phyloP scores from a whole-genome alignment of 2,888 invertebrate genomes.

The Baccha elongata region DNA sequence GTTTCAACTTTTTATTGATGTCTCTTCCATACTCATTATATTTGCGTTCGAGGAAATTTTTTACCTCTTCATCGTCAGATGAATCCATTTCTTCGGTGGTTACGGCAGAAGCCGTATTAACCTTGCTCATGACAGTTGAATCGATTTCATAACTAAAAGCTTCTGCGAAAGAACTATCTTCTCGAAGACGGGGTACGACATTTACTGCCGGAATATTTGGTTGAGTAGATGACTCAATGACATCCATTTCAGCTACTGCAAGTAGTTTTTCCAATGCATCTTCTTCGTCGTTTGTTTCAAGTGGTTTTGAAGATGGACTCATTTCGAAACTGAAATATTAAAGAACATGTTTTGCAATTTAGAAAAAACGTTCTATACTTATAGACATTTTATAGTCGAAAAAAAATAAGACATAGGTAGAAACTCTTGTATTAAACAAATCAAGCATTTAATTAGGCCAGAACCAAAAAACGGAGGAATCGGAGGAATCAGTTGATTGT shows the following conservation, averaged over 20 bases:
- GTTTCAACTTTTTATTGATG: constrained; percentile 85
- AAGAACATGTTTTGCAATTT: too few relatives aligned
- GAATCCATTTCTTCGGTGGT: constrained; percentile 84
- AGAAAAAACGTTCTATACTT: too few relatives aligned
- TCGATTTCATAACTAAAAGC: constrained; percentile 78
- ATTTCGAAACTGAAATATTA: constrained; percentile 44
- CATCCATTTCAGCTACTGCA: constrained; percentile 75
- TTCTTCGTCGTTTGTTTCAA: constrained; percentile 31
- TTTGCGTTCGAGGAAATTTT: constrained; percentile 88
- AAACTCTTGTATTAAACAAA: too few relatives aligned
- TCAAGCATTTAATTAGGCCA: too few relatives aligned
- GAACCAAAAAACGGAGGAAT: too few relatives aligned
- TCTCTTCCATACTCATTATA: constrained; percentile 88
- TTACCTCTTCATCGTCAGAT: constrained; percentile 91
- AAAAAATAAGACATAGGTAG: too few relatives aligned
- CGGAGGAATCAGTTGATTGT: too few relatives aligned
- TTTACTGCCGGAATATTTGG: constrained; percentile 37
- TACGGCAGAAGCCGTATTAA: constrained; percentile 25
- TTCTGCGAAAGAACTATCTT: constrained; percentile 79
- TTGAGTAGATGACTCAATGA: neutral
- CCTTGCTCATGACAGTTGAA: constrained; percentile 20
- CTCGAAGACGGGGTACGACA: constrained; percentile 76
- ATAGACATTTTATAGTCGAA: too few relatives aligned
- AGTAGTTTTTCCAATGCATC: constrained; percentile 78
- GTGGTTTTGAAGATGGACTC: constrained; percentile 31